Percentiles rank a stretch among this genome's conserved stretches.
Evolutionary conservation across 1,140 invertebrate genomes (phyloP).

Genomic region (Hestina assimilis): DNA sequence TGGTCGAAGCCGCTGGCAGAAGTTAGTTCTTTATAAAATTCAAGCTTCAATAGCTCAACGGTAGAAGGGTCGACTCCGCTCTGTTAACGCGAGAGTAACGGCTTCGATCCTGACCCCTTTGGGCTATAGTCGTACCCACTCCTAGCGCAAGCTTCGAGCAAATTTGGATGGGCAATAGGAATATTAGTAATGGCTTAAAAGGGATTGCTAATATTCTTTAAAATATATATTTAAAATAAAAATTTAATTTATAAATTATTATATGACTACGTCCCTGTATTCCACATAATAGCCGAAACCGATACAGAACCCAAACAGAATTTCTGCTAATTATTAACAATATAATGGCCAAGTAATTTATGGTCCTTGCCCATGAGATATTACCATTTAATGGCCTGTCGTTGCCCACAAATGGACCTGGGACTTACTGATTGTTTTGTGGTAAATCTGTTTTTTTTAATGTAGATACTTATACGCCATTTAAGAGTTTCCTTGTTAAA

Average conservation of each 20-base stretch:
- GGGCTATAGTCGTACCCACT: no score
- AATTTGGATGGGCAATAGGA: no score
- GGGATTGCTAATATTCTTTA: not conserved
- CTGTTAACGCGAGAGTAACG: no score
- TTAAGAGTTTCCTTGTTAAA: no score
- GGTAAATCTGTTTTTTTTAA: no score
- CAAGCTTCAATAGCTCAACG: no score
- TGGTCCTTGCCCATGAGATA: constrained; percentile 43
- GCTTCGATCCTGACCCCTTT: no score
- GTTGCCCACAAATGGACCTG: constrained; percentile 43
- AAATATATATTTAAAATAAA: not conserved
- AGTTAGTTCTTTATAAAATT: no score
- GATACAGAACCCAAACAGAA: constrained; percentile 44
- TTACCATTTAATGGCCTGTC: constrained; percentile 60
- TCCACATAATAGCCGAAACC: constrained; percentile 24
- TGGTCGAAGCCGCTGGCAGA: no score
- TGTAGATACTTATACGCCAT: no score
- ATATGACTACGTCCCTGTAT: constrained; percentile 35
- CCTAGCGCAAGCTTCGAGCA: no score
- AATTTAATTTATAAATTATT: not conserved
- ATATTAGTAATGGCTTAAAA: not conserved
- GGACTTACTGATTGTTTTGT: constrained; percentile 34
- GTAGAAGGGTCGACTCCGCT: no score
- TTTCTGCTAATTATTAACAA: constrained; percentile 54
- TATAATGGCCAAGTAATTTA: constrained; percentile 58